Base-by-base conservation (phyloP, 37 sponge, comb jelly and placozoan genomes). In the Beroe ovata region DNA sequence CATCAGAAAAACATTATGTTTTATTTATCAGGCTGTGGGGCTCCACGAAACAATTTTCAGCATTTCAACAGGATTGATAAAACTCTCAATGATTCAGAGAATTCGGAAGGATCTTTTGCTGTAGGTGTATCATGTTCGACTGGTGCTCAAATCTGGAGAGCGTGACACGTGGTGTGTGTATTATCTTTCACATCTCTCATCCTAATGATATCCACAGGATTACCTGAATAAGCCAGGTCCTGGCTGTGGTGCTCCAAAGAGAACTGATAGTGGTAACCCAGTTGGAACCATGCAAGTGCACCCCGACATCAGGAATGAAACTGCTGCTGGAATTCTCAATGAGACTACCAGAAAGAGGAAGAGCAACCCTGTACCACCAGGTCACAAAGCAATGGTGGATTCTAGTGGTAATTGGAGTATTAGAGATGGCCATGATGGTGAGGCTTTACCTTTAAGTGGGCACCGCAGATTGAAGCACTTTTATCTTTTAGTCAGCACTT, bases 21-120 rank as follows among this genome's bases (percentile, higher is more conserved):
- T n/a, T n/a, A n/a, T n/a, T n/a, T n/a, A n/a, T 61, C 2, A 66
- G 69, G 84, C 20, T 47, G 84, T 11, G 84, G 84, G 11, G 84
- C 84, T 23, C 84, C 84, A 1, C 4, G 84, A 47, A 77, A 77
- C 28, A 21, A 47, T 20, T 47, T 47, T 0, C 54, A 23, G 20
- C 21, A 37, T 4, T 41, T 77, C 29, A 77, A 20, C 39, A 77
- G 40, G 22, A 23, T 77, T 23, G 58, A 42, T 8, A 77, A 77
- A 39, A 26, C 47, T 39, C 54, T 77, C 1, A 23, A 77, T 40
- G 84, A 77, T 2, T 39, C 84, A 2, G 16, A 66, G 1, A 23
- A 77, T 35, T 47, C 58, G 11, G 25, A 77, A 20, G 84, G 84
- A 30, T 77, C 84, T 18, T n/a, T 77, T 16, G 58, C 32, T 4